Evolutionary conservation across 2,888 invertebrate species (phyloP).

Genomic region (Unio delphinus): DNA sequence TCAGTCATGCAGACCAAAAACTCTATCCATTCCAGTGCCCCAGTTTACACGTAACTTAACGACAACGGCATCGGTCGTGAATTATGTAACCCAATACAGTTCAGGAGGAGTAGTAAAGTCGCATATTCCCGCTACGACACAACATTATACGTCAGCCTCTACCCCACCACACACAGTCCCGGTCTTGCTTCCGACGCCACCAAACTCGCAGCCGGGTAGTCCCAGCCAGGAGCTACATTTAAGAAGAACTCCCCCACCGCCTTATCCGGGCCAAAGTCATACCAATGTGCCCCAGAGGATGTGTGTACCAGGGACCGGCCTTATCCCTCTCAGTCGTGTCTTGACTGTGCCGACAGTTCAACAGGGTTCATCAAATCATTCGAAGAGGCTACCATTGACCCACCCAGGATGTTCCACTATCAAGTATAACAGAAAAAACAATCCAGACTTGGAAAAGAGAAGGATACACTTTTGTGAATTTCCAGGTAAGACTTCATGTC

Average conservation of each 20-base stretch:
- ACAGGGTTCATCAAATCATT: conserved; percentile 35
- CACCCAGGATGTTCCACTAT: conserved; percentile 71
- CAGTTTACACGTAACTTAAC: conserved; percentile 32
- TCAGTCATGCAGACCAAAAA: conserved; percentile 29
- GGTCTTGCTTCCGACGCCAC: conserved; percentile 59
- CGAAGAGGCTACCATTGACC: conserved; percentile 57
- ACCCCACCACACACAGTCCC: conserved; percentile 49
- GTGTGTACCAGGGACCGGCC: conserved; percentile 17
- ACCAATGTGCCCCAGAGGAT: conserved; percentile 12
- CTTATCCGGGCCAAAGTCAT: conserved; percentile 53
- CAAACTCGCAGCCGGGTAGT: conserved; percentile 63
- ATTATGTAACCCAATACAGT: conserved; percentile 40
- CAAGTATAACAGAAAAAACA: conserved; percentile 94
- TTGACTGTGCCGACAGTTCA: conserved; percentile 20
- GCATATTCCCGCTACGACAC: conserved; percentile 15
- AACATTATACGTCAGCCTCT: conserved; percentile 28
- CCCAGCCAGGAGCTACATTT: conserved; percentile 50
- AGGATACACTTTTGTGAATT: conserved; percentile 97
- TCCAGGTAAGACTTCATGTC: conserved; percentile 73
- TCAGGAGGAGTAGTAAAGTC: conserved; percentile 33
- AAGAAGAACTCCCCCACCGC: conserved; percentile 60
- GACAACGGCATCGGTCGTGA: conserved; percentile 28
- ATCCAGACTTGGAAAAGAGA: conserved; percentile 95
- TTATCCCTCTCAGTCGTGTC: conserved; percentile 23
- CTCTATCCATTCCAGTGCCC: conserved; percentile 44